Evolutionary conservation across 2,888 invertebrate genomes (phyloP).

Genomic region (Drosophila helvetica): DNA sequence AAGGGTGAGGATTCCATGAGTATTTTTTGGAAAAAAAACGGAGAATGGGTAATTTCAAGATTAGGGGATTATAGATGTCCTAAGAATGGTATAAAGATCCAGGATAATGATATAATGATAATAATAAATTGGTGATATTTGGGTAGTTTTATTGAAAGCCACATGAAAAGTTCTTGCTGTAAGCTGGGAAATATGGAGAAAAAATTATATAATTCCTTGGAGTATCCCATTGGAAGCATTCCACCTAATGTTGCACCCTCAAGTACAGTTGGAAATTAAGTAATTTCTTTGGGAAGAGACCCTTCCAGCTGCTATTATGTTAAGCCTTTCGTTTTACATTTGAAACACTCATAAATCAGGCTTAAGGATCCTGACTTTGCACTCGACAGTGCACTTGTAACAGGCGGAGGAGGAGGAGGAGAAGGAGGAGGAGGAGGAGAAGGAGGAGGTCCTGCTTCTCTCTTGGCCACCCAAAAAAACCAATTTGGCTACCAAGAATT

Average conservation of each 20-base stretch:
- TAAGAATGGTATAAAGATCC: no score
- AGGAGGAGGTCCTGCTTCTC: no score
- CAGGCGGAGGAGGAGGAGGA: background rate
- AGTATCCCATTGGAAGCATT: background rate
- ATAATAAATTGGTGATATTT: no score
- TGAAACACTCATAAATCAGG: slow-evolving; percentile 17
- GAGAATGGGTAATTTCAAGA: no score
- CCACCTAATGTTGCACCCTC: background rate
- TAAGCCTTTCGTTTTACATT: background rate
- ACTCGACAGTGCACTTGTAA: background rate
- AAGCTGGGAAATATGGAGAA: no score
- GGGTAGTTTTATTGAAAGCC: no score
- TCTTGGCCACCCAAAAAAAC: slow-evolving; percentile 12
- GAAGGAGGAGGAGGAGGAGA: background rate
- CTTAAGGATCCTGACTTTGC: background rate
- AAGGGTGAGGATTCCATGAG: no score
- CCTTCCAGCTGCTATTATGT: background rate
- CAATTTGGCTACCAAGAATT: slow-evolving; percentile 31
- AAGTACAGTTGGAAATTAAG: background rate
- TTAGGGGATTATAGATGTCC: no score
- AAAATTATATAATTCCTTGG: no score
- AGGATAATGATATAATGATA: no score
- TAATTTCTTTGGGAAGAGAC: background rate
- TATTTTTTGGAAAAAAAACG: no score
- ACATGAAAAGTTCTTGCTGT: no score